These are phyloP conservation scores for Leucophora obtusa DNA, from an alignment of 2,888 invertebrate species.

Conservation along the genomic window DNA sequence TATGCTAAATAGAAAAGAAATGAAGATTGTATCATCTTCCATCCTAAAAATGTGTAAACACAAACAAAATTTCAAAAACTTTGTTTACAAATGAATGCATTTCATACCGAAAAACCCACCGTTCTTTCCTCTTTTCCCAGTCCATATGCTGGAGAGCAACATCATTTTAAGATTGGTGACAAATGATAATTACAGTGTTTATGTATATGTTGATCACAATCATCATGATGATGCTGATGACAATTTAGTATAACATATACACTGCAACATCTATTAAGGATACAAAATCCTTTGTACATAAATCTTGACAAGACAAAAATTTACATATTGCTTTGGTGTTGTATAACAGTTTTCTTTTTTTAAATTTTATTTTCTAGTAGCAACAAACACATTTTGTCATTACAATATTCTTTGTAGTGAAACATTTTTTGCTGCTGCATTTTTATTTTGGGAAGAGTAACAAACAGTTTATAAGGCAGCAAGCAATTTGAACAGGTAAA, in stretches of 20 bases:
- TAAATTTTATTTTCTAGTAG: not conserved
- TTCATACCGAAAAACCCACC: not conserved
- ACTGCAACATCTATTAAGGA: constrained; percentile 33
- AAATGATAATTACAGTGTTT: constrained; percentile 42
- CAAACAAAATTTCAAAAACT: constrained; percentile 6
- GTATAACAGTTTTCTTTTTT: constrained; percentile 2
- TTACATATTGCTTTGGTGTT: constrained; percentile 32
- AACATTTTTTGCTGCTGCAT: not conserved
- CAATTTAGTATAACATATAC: constrained; percentile 37
- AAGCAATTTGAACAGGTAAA: not conserved
- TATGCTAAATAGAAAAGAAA: constrained; percentile 16
- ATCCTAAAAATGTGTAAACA: not conserved
- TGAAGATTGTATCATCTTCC: constrained; percentile 7
- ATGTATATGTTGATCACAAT: constrained; percentile 19
- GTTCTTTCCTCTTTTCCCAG: not conserved
- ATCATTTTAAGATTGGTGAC: constrained; percentile 50
- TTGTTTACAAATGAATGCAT: constrained; percentile 2
- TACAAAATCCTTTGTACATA: constrained; percentile 40
- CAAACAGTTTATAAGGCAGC: constrained; percentile 19
- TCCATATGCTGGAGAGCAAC: not conserved
- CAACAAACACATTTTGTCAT: constrained; percentile 25
- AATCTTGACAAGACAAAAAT: constrained; percentile 30
- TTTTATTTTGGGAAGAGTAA: constrained; percentile 6
- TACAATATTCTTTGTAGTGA: constrained; percentile 31
- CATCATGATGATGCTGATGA: constrained; percentile 36